Base-by-base conservation (phyloP, 2,797 vertebrate species). In the Trematomus bernacchii region DNA sequence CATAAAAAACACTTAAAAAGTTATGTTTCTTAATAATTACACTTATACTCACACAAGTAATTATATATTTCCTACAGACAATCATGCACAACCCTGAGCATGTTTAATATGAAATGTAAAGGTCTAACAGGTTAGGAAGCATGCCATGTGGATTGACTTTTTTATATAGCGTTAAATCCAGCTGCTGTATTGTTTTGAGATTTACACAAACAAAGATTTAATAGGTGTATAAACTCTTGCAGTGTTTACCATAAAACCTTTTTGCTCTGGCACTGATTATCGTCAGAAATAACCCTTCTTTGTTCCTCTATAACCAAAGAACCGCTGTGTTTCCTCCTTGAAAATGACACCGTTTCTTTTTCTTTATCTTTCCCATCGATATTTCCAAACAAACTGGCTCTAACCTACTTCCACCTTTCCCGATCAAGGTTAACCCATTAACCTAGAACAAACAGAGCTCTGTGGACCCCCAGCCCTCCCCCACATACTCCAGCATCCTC, bases 371-470 rank as follows among this genome's bases (percentile, higher is more conserved):
- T 23, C 14, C 8, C 40, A 55, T 71, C 43, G 5, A 44, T 76
- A 73, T 77, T 66, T 75, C 71, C 53, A 76, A 86, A 87, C 74
- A 85, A 86, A 73, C 59, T 23, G 48, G 30, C 66, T 88, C 54
- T 69, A 80, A 83, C 60, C 68, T 57, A 80, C 77, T 82, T 92
- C 80, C 74, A 85, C 62, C 33, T 58, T 87, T 79, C 80, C 62
- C 50, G 21, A 75, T 79, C 55, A 74, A 88, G 83, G 73, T 78
- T 85, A 85, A 89, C 73, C 77, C 86, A 82, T 84, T 90, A 88
- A 79, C 75, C 76, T 51, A 82, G 66, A 85, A 87, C 83, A 91
- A 92, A 86, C 81, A 88, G 68, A 72, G 71, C 82, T 84, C 83
- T 91, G 80, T 79, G 77, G 79, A 55, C 37, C 23, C 75, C 40